Conservation (phyloP, 2,888 invertebrate genomes). For the Phytoseiulus persimilis region DNA sequence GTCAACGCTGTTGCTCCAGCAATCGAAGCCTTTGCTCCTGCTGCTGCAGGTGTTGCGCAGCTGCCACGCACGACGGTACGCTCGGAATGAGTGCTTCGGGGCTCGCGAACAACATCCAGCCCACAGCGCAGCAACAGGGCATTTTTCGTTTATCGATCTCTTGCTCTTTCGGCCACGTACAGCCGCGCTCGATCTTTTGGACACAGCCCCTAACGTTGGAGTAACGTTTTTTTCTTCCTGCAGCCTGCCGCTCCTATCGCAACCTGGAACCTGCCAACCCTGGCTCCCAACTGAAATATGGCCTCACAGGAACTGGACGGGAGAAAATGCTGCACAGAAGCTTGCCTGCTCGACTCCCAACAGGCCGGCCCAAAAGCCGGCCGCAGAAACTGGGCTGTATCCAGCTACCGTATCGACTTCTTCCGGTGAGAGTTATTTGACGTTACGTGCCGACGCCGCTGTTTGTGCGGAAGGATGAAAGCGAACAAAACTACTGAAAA, state of each 20-base stretch:
- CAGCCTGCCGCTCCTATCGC: not conserved
- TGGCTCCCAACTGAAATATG: not conserved
- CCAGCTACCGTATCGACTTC: not conserved
- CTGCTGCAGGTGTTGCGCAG: not conserved
- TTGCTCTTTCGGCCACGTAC: not conserved
- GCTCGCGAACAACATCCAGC: not conserved
- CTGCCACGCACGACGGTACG: not conserved
- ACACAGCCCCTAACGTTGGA: not conserved
- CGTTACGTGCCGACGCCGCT: not conserved
- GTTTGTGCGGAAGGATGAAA: not conserved
- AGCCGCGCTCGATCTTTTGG: not conserved
- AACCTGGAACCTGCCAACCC: not conserved
- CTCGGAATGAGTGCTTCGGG: not conserved
- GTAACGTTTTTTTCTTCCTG: not conserved
- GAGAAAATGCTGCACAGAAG: not conserved
- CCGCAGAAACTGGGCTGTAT: not conserved
- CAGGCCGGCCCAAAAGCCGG: not conserved
- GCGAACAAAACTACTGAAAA: not conserved
- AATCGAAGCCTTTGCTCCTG: not conserved
- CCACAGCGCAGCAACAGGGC: not conserved
- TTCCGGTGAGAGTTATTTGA: not conserved
- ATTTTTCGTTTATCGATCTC: constrained; percentile 5
- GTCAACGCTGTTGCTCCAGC: not conserved
- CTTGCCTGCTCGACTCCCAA: not conserved
- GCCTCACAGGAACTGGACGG: not conserved